These are phyloP conservation scores for Metridium senile DNA, from an alignment of 92 coral and sea anemone species.

Conservation along the genomic window DNA sequence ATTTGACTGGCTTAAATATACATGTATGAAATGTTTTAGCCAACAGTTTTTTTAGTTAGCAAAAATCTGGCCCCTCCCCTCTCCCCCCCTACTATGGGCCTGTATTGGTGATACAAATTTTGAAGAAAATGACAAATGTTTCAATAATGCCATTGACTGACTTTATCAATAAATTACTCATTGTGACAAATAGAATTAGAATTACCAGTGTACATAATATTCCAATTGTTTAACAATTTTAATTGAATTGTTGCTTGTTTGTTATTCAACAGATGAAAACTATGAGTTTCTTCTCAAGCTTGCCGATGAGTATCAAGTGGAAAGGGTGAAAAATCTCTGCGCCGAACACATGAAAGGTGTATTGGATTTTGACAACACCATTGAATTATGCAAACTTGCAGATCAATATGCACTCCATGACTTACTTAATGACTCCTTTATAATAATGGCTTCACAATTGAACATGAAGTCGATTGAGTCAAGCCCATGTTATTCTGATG, in stretches of 20 bases:
- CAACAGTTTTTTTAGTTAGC: too few relatives aligned
- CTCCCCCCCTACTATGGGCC: too few relatives aligned
- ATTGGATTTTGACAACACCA: constrained; percentile 26
- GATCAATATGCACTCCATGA: constrained; percentile 47
- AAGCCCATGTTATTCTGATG: not conserved
- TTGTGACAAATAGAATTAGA: too few relatives aligned
- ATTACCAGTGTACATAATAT: too few relatives aligned
- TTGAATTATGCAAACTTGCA: constrained; percentile 54
- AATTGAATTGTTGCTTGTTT: constrained; percentile 12
- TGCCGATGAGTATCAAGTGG: constrained; percentile 78
- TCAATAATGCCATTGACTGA: too few relatives aligned
- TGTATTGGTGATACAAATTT: too few relatives aligned
- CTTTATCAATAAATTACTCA: too few relatives aligned
- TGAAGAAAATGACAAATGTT: too few relatives aligned
- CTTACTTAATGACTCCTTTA: not conserved
- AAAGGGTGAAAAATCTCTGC: constrained; percentile 55
- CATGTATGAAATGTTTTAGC: too few relatives aligned
- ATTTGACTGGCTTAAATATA: too few relatives aligned
- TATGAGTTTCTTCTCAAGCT: constrained; percentile 60
- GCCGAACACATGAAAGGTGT: constrained; percentile 28
- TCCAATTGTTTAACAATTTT: too few relatives aligned
- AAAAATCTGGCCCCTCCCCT: too few relatives aligned
- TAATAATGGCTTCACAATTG: not conserved
- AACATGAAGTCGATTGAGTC: not conserved
- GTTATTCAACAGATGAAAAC: constrained; percentile 31